Percentiles rank a stretch among this genome's conserved stretches.
phyloP scores from a whole-genome alignment of 2,797 vertebrate genomes.

The Nasua narica region DNA sequence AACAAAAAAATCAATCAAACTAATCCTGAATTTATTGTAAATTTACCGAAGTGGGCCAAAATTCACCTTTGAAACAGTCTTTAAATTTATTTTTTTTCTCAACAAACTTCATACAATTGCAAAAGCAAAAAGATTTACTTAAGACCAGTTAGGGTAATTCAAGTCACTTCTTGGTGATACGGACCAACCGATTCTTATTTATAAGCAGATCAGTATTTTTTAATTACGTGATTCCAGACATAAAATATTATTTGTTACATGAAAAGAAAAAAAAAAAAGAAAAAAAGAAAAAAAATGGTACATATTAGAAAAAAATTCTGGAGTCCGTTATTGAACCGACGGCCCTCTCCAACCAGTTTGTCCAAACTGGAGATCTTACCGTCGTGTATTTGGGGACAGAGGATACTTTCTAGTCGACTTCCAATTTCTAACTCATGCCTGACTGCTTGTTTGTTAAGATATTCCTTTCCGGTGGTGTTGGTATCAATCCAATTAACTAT shows the following conservation, averaged over 20 bases:
- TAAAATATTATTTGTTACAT: background rate
- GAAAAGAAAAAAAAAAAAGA: background rate
- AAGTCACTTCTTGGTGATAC: background rate
- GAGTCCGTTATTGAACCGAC: background rate
- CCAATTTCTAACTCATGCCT: background rate
- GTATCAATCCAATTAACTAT: background rate
- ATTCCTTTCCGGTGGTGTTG: background rate
- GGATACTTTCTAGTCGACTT: background rate
- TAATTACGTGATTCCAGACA: background rate
- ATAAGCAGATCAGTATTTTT: background rate
- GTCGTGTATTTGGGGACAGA: background rate
- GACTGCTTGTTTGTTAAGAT: background rate
- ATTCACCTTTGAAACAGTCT: background rate
- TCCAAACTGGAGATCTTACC: background rate
- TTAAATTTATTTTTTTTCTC: background rate
- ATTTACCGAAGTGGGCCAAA: background rate
- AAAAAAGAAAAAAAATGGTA: background rate
- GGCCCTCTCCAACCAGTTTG: background rate
- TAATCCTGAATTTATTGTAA: background rate
- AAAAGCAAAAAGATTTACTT: background rate
- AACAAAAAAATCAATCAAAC: background rate
- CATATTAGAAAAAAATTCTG: background rate
- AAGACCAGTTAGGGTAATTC: background rate
- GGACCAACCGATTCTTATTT: background rate
- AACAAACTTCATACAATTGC: background rate